Base-by-base conservation (phyloP, 92 coral and sea anemone species). In the Plumapathes pennacea region DNA sequence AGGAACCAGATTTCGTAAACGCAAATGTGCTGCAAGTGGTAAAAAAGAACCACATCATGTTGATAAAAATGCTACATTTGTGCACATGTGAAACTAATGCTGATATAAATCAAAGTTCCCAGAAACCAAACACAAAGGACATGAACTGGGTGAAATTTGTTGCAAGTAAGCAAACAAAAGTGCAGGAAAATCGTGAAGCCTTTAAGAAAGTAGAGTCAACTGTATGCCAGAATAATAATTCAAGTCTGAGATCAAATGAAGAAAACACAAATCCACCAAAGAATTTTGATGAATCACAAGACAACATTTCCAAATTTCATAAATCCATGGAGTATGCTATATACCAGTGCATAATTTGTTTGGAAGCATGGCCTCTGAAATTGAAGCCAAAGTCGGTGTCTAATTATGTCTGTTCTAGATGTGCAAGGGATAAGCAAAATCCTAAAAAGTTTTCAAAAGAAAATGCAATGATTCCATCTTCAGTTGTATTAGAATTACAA, bases 321-420 rank as follows among this genome's bases (percentile, higher is more conserved):
- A 36, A 54, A 28, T 54, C 51, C 0, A 26, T 54, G 27, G 37
- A 38, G 28, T 54, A 33, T 39, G 18, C 40, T 40, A 26, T 43
- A 21, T 11, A 18, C 18, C 65, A 67, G 20, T 54, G 74, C 64
- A 52, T 49, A 28, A 34, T 76, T 56, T 69, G 57, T 69, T 41
- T 17, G 23, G 81, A 73, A 29, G 63, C 65, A 52, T 72, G 80
- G 64, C 77, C 77, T 32, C 21, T 69, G 24, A 67, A 67, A 25
- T 25, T 46, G 17, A 62, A 70, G 49, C 54, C 62, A 50, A 60
- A 50, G 60, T 33, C 72, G 49, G 13, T 5, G 12, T 39, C 31
- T 14, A 44, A 20, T 19, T 65, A 64, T 43, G 34, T 65, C 12
- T 78, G 85, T 38, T 60, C 78, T 19, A 32, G 34, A 53, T 78